Conservation (phyloP, 2,888 invertebrate genomes). For the Arrhopalites spinosus region DNA sequence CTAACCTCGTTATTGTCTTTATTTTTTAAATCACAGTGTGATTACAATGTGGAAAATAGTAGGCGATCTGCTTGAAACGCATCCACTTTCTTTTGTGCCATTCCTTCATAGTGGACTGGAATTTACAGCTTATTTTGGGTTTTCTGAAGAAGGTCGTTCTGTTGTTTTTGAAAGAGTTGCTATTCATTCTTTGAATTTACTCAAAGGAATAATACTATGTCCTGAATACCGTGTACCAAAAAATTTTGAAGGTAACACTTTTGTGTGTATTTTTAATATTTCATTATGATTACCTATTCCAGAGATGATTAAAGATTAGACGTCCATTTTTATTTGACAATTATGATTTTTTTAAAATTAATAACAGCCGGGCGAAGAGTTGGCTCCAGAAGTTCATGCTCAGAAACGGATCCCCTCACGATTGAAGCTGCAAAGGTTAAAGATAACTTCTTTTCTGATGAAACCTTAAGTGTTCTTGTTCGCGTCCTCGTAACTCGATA, state of each 20-base stretch:
- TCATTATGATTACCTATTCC: neutral
- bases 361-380: slow-evolving; percentile 51
- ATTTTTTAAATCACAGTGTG: too few species aligned
- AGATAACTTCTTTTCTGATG: slow-evolving; percentile 74
- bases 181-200: slow-evolving; percentile 86
- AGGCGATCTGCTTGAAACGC: slow-evolving; percentile 72
- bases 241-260: slow-evolving; percentile 62
- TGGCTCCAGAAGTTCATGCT: slow-evolving; percentile 46
- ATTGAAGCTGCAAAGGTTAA: slow-evolving; percentile 73
- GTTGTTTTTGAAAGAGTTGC: slow-evolving; percentile 81
- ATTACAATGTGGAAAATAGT: slow-evolving; percentile 55
- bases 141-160: slow-evolving; percentile 77
- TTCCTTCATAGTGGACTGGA: slow-evolving; percentile 79
- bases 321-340: too few species aligned
- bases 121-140: slow-evolving; percentile 82
- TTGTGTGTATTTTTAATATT: too few species aligned
- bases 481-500: slow-evolving; percentile 84
- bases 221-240: slow-evolving; percentile 74
- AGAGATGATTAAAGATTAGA: too few species aligned
- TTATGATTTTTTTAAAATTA: neutral
- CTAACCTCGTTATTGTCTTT: too few species aligned
- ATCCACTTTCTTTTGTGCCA: slow-evolving; percentile 79
- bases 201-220: slow-evolving; percentile 80
- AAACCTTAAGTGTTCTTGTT: slow-evolving; percentile 79
- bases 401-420: slow-evolving; percentile 61